Evolutionary conservation across 2,113 vertebrate genomes (phyloP).

Genomic region (Neopipo cinnamomea): DNA sequence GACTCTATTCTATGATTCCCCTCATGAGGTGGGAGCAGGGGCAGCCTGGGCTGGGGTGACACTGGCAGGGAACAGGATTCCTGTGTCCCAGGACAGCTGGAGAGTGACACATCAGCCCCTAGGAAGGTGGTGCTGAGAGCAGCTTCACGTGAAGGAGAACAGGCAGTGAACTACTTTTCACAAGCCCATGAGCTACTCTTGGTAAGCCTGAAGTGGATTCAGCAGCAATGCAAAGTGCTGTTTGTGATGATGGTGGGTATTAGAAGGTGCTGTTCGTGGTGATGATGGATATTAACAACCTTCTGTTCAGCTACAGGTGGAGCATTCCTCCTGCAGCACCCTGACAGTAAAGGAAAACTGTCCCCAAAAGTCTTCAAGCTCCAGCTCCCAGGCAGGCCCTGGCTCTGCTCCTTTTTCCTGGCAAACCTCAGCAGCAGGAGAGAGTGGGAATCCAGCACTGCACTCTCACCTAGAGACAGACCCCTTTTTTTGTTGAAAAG

Average conservation of each 20-base stretch:
- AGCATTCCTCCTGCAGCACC: not conserved
- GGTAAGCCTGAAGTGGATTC: not conserved
- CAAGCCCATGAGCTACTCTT: not conserved
- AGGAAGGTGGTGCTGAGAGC: not conserved
- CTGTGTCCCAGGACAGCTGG: not conserved
- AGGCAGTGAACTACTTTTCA: not conserved
- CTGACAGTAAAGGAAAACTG: not conserved
- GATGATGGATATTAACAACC: not conserved
- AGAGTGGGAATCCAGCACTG: not conserved
- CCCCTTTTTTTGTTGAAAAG: not conserved
- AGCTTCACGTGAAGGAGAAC: not conserved
- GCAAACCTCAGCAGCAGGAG: not conserved
- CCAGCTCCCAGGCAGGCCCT: not conserved
- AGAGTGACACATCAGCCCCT: not conserved
- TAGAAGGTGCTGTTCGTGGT: not conserved
- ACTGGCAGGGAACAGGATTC: not conserved
- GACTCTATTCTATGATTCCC: not conserved
- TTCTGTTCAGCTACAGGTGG: not conserved
- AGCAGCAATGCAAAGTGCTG: not conserved
- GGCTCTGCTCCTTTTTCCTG: not conserved
- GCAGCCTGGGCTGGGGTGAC: not conserved
- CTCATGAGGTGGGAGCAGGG: rapidly evolving
- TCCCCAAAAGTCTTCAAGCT: rapidly evolving
- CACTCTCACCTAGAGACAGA: not conserved
- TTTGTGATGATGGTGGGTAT: not conserved